A percentile compares a stretch with the other conserved stretches of the same genome.
phyloP scores from a whole-genome alignment of 2,113 vertebrate genomes.

The Thryonomys swinderianus region DNA sequence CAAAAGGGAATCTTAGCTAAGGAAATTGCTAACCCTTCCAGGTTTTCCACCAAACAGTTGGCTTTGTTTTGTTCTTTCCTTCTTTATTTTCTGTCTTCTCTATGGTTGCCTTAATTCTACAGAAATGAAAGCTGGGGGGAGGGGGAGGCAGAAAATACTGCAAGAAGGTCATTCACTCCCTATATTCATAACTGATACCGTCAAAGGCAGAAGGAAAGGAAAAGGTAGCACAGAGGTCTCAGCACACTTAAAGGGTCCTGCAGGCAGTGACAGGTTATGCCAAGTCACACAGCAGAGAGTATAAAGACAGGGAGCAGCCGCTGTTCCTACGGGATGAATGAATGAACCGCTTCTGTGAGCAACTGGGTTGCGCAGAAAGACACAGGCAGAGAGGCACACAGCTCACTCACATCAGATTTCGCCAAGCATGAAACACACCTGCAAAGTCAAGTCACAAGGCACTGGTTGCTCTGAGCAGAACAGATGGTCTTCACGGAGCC shows the following conservation, averaged over 20 bases:
- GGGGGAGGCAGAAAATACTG: not conserved
- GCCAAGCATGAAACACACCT: constrained; percentile 31
- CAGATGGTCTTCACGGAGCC: not conserved
- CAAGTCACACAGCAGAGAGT: not conserved
- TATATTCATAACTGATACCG: not conserved
- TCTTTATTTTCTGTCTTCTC: not conserved
- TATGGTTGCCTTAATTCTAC: not conserved
- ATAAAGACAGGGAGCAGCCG: not conserved
- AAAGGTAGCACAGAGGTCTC: not conserved
- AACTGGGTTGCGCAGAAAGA: not conserved
- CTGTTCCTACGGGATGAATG: not conserved
- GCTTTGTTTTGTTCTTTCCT: not conserved
- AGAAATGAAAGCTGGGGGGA: not conserved
- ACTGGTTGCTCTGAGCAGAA: not conserved
- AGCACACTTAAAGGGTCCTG: not conserved
- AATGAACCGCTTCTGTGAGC: not conserved
- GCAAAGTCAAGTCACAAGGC: not conserved
- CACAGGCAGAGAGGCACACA: not conserved
- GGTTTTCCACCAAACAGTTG: not conserved
- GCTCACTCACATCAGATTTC: not conserved
- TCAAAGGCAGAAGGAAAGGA: not conserved
- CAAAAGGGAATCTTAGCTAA: not conserved
- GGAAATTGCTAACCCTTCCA: not conserved
- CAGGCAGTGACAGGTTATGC: not conserved
- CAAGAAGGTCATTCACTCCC: not conserved